Conservation (phyloP, 2,113 vertebrate genomes). For the Spheniscus mendiculus region DNA sequence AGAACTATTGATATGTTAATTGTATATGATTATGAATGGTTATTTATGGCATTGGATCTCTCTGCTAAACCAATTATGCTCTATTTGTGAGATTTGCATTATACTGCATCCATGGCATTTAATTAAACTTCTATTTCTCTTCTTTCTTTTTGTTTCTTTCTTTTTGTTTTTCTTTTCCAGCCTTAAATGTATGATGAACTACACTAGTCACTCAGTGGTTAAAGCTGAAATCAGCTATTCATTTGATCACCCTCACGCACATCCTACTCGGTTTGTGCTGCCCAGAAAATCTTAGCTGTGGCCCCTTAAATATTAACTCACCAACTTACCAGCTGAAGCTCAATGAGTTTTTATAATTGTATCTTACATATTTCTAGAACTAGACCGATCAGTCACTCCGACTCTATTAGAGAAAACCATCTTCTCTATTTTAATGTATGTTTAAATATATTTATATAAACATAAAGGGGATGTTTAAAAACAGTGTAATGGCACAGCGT, state of each 20-base stretch:
- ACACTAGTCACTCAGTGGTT: conserved; percentile 18
- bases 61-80: conserved; percentile 73
- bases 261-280: neutral
- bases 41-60: conserved; percentile 74
- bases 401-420: neutral
- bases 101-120: conserved; percentile 59
- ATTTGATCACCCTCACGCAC: neutral
- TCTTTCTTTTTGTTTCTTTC: conserved; percentile 30
- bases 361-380: neutral
- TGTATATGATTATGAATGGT: conserved; percentile 73
- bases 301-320: neutral
- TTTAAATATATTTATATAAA: conserved; percentile 44
- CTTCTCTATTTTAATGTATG: neutral
- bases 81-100: conserved; percentile 73
- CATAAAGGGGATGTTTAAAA: conserved; percentile 35
- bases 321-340: neutral
- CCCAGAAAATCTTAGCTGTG: neutral
- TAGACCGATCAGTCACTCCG: neutral
- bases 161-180: conserved; percentile 24
- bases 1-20: conserved; percentile 76
- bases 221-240: conserved; percentile 53
- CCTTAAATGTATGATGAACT: conserved; percentile 14
- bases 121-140: conserved; percentile 62
- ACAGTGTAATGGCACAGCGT: conserved; percentile 4
- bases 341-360: neutral